phyloP scores from a whole-genome alignment of 2,888 invertebrate species.

The Leucoma salicis region DNA sequence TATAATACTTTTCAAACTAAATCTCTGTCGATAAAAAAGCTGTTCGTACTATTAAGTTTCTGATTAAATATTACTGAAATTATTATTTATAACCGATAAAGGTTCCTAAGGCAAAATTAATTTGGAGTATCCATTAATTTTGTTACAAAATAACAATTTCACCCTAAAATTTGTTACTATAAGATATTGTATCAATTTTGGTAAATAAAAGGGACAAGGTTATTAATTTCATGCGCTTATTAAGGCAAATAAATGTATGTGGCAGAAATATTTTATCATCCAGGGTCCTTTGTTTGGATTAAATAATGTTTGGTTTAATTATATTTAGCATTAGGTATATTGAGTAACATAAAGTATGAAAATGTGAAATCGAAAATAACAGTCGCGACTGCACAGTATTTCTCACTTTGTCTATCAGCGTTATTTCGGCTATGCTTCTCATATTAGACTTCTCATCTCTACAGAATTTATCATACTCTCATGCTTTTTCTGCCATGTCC shows the following conservation, averaged over 20 bases:
- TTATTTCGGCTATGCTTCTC: no score
- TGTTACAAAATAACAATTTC: slow-evolving; percentile 45
- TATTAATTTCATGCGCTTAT: slow-evolving; percentile 30
- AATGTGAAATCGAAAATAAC: no score
- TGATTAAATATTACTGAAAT: slow-evolving; percentile 41
- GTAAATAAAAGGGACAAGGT: slow-evolving; percentile 29
- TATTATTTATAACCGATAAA: slow-evolving; percentile 40
- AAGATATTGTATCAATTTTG: slow-evolving; percentile 30
- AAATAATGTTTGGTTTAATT: neutral
- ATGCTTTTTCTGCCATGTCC: no score
- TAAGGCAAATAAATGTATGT: slow-evolving; percentile 16
- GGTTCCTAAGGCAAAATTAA: slow-evolving; percentile 46
- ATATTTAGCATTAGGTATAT: no score
- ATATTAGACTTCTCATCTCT: no score
- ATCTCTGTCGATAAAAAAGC: neutral
- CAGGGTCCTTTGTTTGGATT: neutral
- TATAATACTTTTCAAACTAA: no score
- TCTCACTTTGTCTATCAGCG: no score
- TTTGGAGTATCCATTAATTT: slow-evolving; percentile 55
- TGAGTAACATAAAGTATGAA: no score
- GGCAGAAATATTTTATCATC: neutral
- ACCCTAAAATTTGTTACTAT: slow-evolving; percentile 38
- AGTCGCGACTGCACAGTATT: no score
- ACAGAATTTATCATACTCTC: no score
- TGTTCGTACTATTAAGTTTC: slow-evolving; percentile 13